Evolutionary conservation across 2,888 invertebrate species (phyloP).

Genomic region (Argyresthia goedartella): DNA sequence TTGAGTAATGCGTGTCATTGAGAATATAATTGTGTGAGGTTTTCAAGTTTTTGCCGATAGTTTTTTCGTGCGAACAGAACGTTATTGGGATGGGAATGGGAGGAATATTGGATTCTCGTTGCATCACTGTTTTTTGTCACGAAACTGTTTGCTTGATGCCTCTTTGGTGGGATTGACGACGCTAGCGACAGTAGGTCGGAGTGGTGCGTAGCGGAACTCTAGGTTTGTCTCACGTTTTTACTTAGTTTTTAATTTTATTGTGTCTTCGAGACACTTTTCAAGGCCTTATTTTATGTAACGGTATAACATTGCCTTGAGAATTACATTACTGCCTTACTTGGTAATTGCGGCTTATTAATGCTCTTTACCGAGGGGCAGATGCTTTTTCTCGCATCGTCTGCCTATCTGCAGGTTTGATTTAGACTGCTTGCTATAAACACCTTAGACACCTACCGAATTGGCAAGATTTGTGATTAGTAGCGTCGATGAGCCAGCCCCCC

Average conservation of each 20-base stretch:
- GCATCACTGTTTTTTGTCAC: not conserved
- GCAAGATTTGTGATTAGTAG: too few species aligned
- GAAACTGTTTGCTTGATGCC: too few species aligned
- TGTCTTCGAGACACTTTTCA: too few species aligned
- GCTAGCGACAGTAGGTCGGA: not conserved
- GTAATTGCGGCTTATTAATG: too few species aligned
- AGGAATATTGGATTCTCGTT: conserved; percentile 22
- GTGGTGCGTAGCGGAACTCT: not conserved
- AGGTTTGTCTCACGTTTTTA: not conserved
- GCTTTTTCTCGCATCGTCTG: too few species aligned
- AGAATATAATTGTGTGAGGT: conserved; percentile 32
- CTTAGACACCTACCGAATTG: too few species aligned
- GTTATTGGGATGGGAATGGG: conserved; percentile 29
- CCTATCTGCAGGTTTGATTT: too few species aligned
- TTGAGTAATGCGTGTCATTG: conserved; percentile 45
- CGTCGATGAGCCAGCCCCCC: too few species aligned
- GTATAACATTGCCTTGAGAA: not conserved
- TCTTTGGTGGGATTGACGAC: not conserved
- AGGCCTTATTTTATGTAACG: too few species aligned
- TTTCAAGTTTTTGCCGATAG: conserved; percentile 23
- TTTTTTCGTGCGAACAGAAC: conserved; percentile 12
- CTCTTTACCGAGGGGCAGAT: too few species aligned
- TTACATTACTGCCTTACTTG: not conserved
- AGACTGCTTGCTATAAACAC: too few species aligned
- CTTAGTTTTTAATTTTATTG: too few species aligned